These are phyloP conservation scores for Austrolebias charrua DNA, from an alignment of 2,797 vertebrate species.

Conservation along the genomic window DNA sequence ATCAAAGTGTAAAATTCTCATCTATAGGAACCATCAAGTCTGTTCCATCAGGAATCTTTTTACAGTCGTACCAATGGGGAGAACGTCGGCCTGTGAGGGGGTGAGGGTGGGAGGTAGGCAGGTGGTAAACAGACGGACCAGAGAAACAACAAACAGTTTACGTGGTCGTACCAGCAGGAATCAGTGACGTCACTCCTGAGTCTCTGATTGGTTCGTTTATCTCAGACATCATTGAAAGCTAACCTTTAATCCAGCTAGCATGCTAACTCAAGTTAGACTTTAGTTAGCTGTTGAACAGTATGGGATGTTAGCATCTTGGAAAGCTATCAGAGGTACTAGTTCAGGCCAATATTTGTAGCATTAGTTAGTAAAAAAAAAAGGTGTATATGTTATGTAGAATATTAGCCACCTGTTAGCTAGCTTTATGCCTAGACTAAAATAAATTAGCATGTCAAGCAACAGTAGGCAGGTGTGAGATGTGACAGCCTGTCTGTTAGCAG, in stretches of 20 bases:
- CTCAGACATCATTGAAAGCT: conserved; percentile 17
- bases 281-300: not conserved
- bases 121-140: conserved; percentile 12
- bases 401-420: not conserved
- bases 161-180: conserved; percentile 22
- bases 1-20: not conserved
- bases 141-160: conserved; percentile 14
- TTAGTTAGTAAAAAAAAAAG: not conserved
- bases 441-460: not conserved
- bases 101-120: not conserved
- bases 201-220: conserved; percentile 16
- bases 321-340: not conserved
- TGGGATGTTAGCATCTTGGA: not conserved
- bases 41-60: conserved; percentile 23
- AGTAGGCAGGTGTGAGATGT: not conserved
- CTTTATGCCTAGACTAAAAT: not conserved
- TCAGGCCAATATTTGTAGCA: not conserved
- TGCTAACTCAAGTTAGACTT: conserved; percentile 22
- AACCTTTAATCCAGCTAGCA: conserved; percentile 37
- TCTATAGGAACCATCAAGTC: conserved; percentile 1
- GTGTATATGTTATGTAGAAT: not conserved
- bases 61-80: conserved; percentile 32
- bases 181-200: conserved; percentile 23
- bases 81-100: not conserved
- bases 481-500: not conserved